Percentiles rank a stretch among this genome's conserved stretches.
Conservation (phyloP, 1,140 invertebrate species). For the Leptonema lineaticorne region DNA sequence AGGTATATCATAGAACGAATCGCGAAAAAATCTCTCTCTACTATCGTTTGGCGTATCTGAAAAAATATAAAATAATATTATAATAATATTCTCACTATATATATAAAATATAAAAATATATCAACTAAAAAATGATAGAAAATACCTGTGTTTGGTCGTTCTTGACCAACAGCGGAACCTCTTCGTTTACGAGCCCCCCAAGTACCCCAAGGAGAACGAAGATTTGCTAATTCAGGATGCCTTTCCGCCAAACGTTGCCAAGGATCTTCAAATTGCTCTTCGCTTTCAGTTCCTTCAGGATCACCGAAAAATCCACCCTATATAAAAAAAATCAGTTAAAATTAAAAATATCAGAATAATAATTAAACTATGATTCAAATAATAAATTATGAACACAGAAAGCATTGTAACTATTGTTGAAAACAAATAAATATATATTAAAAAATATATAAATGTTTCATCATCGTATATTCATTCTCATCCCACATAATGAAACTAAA, state of each 20-base stretch:
- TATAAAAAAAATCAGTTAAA: not conserved
- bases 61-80: slow-evolving; percentile 46
- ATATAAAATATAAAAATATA: too few relatives aligned
- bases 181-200: slow-evolving; percentile 58
- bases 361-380: not conserved
- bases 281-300: slow-evolving; percentile 47
- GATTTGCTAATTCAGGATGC: slow-evolving; percentile 55
- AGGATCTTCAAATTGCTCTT: slow-evolving; percentile 47
- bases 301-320: slow-evolving; percentile 34
- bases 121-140: not conserved
- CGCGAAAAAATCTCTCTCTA: slow-evolving; percentile 53
- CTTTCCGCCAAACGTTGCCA: slow-evolving; percentile 54
- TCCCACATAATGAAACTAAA: not conserved
- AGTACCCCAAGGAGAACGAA: slow-evolving; percentile 54
- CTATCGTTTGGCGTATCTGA: slow-evolving; percentile 52
- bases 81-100: too few relatives aligned
- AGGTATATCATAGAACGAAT: slow-evolving; percentile 61
- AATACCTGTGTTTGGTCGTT: slow-evolving; percentile 48
- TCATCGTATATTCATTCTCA: not conserved
- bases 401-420: too few relatives aligned
- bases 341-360: not conserved
- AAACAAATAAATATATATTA: not conserved
- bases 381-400: not conserved
- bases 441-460: not conserved
- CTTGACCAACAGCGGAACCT: slow-evolving; percentile 45